Conservation (phyloP, 2,113 vertebrate species). For the Chlorodrepanis virens region DNA sequence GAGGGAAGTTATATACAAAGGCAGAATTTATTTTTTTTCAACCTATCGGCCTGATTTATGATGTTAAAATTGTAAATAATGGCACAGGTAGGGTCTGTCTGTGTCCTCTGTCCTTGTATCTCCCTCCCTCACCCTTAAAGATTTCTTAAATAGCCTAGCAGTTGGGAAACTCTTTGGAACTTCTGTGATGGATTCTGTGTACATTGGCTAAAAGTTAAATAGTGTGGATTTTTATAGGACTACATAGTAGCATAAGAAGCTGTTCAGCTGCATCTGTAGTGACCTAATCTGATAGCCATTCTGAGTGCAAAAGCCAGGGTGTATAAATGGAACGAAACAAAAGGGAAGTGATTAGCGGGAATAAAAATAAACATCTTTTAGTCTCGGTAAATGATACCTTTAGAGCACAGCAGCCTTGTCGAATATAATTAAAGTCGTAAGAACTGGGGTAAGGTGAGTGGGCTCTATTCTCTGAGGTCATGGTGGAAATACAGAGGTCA, state of each 20-base stretch:
- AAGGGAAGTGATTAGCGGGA: not conserved
- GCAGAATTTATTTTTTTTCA: not conserved
- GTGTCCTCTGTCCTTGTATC: not conserved
- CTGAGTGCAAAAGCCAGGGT: not conserved
- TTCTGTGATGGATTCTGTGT: not conserved
- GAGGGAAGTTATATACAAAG: not conserved
- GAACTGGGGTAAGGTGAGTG: slow-evolving; percentile 45
- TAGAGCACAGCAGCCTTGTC: slow-evolving; percentile 32
- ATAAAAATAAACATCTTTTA: slow-evolving; percentile 59
- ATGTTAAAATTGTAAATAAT: not conserved
- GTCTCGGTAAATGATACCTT: slow-evolving; percentile 38
- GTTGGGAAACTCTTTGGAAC: not conserved
- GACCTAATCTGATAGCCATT: not conserved
- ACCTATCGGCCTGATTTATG: not conserved
- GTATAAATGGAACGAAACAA: not conserved
- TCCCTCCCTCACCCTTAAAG: not conserved
- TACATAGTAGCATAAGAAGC: not conserved
- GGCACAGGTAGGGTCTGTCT: not conserved
- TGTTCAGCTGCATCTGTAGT: not conserved
- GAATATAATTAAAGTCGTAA: slow-evolving; percentile 57
- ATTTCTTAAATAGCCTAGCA: not conserved
- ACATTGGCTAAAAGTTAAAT: not conserved
- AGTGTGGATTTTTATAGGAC: not conserved
- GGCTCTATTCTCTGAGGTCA: slow-evolving; percentile 64
- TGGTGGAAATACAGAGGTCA: slow-evolving; percentile 69